A percentile compares a stretch with the other conserved stretches of the same genome.
Evolutionary conservation across 1,140 invertebrate genomes (phyloP).

Genomic region (Rhopalosiphum maidis): DNA sequence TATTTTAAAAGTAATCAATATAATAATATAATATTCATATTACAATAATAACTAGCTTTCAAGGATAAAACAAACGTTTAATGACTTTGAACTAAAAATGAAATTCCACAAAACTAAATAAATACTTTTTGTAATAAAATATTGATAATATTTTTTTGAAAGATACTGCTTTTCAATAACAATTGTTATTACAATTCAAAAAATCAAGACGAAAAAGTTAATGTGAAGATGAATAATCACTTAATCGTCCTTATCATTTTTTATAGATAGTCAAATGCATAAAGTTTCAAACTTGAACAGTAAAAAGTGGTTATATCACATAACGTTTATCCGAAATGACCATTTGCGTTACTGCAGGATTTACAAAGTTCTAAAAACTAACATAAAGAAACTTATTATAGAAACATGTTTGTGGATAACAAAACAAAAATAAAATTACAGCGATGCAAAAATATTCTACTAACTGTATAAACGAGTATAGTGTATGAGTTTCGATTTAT

Average conservation of each 20-base stretch:
- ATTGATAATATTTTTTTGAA: too few species aligned
- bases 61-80: neutral
- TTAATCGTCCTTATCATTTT: neutral
- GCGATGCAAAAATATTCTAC: slow-evolving; percentile 13
- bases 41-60: neutral
- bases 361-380: slow-evolving; percentile 22
- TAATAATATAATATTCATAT: neutral
- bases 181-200: neutral
- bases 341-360: neutral
- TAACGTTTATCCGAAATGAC: slow-evolving; percentile 25
- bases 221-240: neutral
- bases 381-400: neutral
- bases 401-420: slow-evolving; percentile 24
- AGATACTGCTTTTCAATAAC: neutral
- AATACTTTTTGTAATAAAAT: neutral
- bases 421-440: neutral
- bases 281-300: slow-evolving; percentile 17
- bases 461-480: neutral
- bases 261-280: slow-evolving; percentile 1
- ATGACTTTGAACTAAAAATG: neutral
- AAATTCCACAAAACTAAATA: neutral
- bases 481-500: neutral
- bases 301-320: slow-evolving; percentile 25
- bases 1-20: neutral
- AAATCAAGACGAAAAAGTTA: neutral